Percentiles rank a stretch among this genome's conserved stretches.
Evolutionary conservation across 2,888 invertebrate species (phyloP).

Genomic region (Cacoxenus indagator): DNA sequence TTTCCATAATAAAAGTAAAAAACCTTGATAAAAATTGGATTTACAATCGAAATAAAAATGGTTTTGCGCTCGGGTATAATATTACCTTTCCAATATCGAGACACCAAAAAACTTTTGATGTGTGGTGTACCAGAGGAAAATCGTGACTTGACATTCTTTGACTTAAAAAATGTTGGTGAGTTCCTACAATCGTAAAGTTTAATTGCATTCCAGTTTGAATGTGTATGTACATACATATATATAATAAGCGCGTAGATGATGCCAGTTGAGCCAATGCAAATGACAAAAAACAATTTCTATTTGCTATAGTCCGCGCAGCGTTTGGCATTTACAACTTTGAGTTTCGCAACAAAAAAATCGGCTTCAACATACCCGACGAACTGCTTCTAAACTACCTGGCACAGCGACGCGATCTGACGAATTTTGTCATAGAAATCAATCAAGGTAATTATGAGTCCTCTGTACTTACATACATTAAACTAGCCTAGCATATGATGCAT

Average conservation of each 20-base stretch:
- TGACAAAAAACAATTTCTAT: neutral
- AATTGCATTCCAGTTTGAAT: constrained; percentile 43
- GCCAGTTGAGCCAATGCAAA: too few species aligned
- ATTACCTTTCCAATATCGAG: constrained; percentile 67
- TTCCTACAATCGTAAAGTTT: constrained; percentile 47
- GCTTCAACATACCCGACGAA: constrained; percentile 68
- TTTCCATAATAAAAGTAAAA: too few species aligned
- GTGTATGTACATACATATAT: neutral
- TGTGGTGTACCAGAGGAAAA: constrained; percentile 61
- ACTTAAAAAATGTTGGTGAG: constrained; percentile 67
- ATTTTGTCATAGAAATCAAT: constrained; percentile 68
- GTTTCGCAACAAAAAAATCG: constrained; percentile 67
- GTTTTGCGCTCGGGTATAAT: constrained; percentile 65
- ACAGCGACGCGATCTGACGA: constrained; percentile 66
- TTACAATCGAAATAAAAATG: constrained; percentile 58
- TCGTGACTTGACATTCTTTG: constrained; percentile 63
- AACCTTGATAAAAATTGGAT: constrained; percentile 49
- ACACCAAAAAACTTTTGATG: constrained; percentile 64
- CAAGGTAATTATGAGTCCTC: constrained; percentile 56
- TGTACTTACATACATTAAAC: too few species aligned
- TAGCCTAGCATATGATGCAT: too few species aligned
- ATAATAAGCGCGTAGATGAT: neutral
- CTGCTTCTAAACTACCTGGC: constrained; percentile 64
- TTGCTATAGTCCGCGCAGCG: constrained; percentile 57
- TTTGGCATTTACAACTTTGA: constrained; percentile 65